These are phyloP conservation scores for Bradypodion pumilum DNA, from an alignment of 2,797 vertebrate genomes.

Conservation along the genomic window DNA sequence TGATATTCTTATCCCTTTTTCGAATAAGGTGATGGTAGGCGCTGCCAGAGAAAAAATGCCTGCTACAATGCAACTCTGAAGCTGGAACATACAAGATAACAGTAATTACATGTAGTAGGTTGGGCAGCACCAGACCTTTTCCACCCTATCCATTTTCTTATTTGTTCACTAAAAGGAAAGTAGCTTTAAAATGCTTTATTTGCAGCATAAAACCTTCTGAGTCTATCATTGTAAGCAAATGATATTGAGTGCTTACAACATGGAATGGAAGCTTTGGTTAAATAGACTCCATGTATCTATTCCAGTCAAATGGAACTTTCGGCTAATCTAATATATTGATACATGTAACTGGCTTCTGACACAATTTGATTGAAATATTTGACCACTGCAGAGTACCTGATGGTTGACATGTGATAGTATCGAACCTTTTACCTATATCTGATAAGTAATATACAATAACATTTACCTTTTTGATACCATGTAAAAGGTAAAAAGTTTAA, in stretches of 20 bases:
- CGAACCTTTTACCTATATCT: neutral
- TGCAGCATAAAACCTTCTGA: neutral
- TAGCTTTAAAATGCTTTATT: neutral
- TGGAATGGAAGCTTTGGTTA: neutral
- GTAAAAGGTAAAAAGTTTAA: too few relatives aligned
- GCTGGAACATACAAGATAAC: neutral
- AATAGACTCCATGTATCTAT: neutral
- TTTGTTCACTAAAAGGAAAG: neutral
- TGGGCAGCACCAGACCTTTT: neutral
- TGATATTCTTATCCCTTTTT: too few relatives aligned
- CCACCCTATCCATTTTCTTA: neutral
- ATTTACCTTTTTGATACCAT: neutral
- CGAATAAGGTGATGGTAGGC: too few relatives aligned
- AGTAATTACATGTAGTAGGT: neutral
- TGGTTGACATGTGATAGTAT: neutral
- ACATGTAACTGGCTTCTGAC: neutral
- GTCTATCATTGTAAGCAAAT: neutral
- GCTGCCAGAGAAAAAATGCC: too few relatives aligned
- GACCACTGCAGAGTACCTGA: neutral
- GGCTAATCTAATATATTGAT: neutral
- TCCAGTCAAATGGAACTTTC: too few relatives aligned
- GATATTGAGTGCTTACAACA: neutral
- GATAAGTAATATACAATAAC: neutral
- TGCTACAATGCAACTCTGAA: neutral
- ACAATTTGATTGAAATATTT: neutral